A percentile compares a stretch with the other conserved stretches of the same genome.
Evolutionary conservation across 2,113 vertebrate genomes (phyloP).

Genomic region (Stigmatopora nigra): DNA sequence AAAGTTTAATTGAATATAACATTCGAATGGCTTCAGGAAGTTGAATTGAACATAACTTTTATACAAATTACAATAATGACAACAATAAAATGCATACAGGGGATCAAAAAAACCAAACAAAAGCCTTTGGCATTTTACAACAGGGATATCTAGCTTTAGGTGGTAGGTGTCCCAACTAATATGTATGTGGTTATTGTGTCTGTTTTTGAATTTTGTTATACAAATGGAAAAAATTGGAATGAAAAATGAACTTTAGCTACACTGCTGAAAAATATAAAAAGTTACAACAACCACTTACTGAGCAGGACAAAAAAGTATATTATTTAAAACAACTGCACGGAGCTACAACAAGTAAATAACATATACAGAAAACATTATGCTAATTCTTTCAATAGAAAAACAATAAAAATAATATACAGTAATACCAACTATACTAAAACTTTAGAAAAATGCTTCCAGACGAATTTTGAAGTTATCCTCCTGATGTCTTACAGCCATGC

Average conservation of each 20-base stretch:
- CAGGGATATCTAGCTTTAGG: not conserved
- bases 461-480: conserved; percentile 80
- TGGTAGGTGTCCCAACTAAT: not conserved
- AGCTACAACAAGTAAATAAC: not conserved
- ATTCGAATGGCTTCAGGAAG: not conserved
- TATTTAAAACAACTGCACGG: not conserved
- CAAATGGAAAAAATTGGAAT: not conserved
- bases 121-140: not conserved
- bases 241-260: not conserved
- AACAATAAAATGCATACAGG: not conserved
- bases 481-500: conserved; percentile 79
- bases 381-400: not conserved
- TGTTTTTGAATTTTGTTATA: not conserved
- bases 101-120: not conserved
- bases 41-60: not conserved
- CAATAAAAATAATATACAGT: not conserved
- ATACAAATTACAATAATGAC: not conserved
- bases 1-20: not conserved
- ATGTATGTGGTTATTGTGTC: too few relatives aligned
- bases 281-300: not conserved
- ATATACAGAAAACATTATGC: not conserved
- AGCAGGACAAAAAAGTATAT: not conserved
- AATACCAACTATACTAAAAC: not conserved
- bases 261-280: not conserved
- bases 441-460: conserved; percentile 52